Percentiles rank a stretch among this genome's conserved stretches.
Evolutionary conservation across 2,888 invertebrate species (phyloP).

Genomic region (Alitta virens): DNA sequence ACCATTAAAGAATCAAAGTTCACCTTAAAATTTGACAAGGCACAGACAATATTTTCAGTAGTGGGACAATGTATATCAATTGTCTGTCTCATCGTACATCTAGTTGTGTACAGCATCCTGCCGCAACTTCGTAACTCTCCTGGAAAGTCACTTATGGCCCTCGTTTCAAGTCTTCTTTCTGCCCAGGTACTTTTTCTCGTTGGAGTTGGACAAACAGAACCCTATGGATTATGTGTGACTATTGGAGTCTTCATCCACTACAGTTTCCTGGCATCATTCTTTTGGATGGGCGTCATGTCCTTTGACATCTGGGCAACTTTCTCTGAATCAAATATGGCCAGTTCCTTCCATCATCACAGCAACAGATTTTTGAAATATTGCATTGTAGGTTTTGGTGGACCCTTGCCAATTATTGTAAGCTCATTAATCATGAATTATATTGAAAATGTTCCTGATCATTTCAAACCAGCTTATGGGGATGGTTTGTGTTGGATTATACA

Average conservation of each 20-base stretch:
- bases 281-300: constrained; percentile 17
- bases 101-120: constrained; percentile 57
- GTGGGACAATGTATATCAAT: constrained; percentile 65
- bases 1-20: too few species aligned
- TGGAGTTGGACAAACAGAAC: constrained; percentile 40
- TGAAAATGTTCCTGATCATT: neutral
- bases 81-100: constrained; percentile 58
- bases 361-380: neutral
- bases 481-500: neutral
- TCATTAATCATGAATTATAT: neutral
- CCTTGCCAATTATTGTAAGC: neutral
- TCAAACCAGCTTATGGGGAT: neutral
- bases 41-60: constrained; percentile 58
- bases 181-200: constrained; percentile 60
- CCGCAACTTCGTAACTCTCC: constrained; percentile 60
- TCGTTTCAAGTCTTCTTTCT: constrained; percentile 58
- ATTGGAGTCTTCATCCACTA: constrained; percentile 13
- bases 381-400: neutral
- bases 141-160: constrained; percentile 61
- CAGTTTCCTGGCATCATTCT: constrained; percentile 10
- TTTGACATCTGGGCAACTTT: constrained; percentile 12
- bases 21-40: too few species aligned
- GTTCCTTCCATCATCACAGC: neutral
- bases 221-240: neutral
- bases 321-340: neutral